phyloP scores from a whole-genome alignment of 53 echinoderm and acorn worm species.

The Paracentrotus lividus region DNA sequence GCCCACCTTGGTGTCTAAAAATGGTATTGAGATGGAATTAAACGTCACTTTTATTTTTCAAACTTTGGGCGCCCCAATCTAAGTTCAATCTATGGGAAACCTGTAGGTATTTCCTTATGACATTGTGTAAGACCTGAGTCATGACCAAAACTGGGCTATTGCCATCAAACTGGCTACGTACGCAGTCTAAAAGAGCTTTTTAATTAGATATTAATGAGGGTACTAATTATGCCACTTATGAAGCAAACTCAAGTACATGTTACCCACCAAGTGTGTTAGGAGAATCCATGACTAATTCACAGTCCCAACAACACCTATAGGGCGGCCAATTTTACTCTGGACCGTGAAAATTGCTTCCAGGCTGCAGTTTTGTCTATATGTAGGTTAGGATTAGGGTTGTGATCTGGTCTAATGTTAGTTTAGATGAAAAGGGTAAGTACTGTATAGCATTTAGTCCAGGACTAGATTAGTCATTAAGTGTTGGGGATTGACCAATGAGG shows the following conservation, averaged over 20 bases:
- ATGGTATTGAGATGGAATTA: neutral
- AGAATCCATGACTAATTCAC: too few species aligned
- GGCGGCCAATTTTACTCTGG: too few species aligned
- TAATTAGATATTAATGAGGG: slow-evolving; percentile 28
- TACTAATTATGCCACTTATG: slow-evolving; percentile 20
- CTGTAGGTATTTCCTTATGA: slow-evolving; percentile 33
- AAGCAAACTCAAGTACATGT: neutral
- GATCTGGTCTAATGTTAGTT: too few species aligned
- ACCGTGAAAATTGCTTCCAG: too few species aligned
- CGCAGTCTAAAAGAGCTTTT: slow-evolving; percentile 12
- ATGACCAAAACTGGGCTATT: slow-evolving; percentile 16
- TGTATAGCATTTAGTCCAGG: too few species aligned
- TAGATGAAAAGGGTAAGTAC: too few species aligned
- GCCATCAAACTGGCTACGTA: neutral
- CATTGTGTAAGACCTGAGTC: slow-evolving; percentile 36
- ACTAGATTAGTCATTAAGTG: too few species aligned
- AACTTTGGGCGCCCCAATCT: slow-evolving; percentile 29
- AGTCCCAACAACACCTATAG: too few species aligned
- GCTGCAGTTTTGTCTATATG: too few species aligned
- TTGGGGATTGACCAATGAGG: too few species aligned
- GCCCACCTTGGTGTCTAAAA: too few species aligned
- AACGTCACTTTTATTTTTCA: neutral
- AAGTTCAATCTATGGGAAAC: neutral
- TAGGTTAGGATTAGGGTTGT: too few species aligned
- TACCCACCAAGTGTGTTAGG: neutral